These are phyloP conservation scores for Trypoxylon attenuatum DNA, from an alignment of 2,888 invertebrate genomes.

Conservation along the genomic window DNA sequence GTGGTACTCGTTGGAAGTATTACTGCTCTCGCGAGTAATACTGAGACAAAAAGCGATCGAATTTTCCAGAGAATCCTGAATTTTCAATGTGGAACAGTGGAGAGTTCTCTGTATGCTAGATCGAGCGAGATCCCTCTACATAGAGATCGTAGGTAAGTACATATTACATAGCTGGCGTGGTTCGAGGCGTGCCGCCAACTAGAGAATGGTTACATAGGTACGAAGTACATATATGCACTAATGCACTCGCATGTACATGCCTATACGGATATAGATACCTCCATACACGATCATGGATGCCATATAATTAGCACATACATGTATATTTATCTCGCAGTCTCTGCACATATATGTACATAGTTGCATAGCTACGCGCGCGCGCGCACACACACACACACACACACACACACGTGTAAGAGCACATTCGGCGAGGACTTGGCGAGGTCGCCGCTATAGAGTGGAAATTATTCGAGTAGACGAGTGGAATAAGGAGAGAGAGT, in stretches of 20 bases:
- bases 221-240: no score
- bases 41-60: constrained; percentile 19
- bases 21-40: no score
- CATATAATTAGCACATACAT: no score
- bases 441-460: constrained; percentile 34
- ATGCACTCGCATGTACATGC: no score
- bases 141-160: constrained; percentile 25
- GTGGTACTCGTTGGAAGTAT: no score
- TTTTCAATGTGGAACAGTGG: constrained; percentile 40
- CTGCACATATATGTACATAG: no score
- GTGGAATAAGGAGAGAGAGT: no score
- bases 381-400: not conserved
- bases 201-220: constrained; percentile 43
- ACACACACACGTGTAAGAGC: not conserved
- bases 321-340: no score
- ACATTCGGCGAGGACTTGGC: no score
- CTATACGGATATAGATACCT: no score
- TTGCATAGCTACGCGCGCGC: not conserved
- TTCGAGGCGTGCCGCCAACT: constrained; percentile 53
- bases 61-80: constrained; percentile 37
- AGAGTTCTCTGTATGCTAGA: constrained; percentile 20
- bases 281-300: no score
- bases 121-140: constrained; percentile 20
- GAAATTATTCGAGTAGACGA: constrained; percentile 48
- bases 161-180: constrained; percentile 15